Percentiles rank a stretch among this genome's conserved stretches.
Evolutionary conservation across 2,113 vertebrate species (phyloP).

Genomic region (Platysternon megacephalum): DNA sequence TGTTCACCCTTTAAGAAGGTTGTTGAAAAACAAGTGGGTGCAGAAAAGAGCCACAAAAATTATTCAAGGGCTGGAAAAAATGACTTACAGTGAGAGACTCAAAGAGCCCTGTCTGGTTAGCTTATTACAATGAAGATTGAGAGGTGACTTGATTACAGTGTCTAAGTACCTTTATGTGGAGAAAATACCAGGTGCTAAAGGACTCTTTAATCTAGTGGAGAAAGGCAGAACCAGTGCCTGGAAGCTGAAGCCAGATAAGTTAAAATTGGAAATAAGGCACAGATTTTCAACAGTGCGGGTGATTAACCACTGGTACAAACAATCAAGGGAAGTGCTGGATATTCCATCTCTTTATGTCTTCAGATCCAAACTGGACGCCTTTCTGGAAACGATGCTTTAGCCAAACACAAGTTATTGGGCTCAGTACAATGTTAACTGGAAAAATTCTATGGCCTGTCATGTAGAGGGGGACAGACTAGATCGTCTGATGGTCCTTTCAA

Average conservation of each 20-base stretch:
- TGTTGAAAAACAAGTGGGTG: not conserved
- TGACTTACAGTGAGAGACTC: not conserved
- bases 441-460: not conserved
- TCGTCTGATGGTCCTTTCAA: not conserved
- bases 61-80: not conserved
- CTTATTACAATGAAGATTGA: not conserved
- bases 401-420: not conserved
- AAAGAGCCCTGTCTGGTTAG: not conserved
- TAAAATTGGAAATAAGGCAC: not conserved
- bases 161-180: not conserved
- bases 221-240: not conserved
- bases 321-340: not conserved
- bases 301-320: not conserved
- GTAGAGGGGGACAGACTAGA: not conserved
- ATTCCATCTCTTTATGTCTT: fast-evolving
- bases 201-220: not conserved
- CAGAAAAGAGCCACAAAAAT: not conserved
- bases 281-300: not conserved
- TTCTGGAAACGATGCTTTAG: not conserved
- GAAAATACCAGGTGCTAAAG: not conserved
- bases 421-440: not conserved
- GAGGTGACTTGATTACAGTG: not conserved
- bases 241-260: not conserved
- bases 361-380: not conserved
- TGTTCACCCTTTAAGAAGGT: not conserved